Conservation (phyloP, 1,140 invertebrate species). For the Calliphora vicina region DNA sequence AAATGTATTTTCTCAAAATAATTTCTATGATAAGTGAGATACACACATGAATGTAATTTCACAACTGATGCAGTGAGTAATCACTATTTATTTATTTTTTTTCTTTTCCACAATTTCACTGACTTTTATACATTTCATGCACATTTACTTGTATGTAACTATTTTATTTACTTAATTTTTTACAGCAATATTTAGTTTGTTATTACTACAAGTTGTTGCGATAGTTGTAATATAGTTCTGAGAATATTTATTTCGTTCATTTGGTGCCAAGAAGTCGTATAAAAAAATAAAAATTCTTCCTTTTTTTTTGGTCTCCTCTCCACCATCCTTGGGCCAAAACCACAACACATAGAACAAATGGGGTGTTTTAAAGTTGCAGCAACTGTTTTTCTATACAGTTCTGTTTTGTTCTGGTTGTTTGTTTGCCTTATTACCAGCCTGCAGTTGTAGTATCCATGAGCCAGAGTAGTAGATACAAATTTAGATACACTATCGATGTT, state of each 20-base stretch:
- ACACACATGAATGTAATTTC: not conserved
- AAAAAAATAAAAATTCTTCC: constrained; percentile 13
- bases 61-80: not conserved
- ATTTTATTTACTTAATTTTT: not conserved
- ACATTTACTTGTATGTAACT: not conserved
- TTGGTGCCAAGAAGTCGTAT: constrained; percentile 29
- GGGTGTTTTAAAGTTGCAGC: not conserved
- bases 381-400: not conserved
- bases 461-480: not conserved
- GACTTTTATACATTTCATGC: not conserved
- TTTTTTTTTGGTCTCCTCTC: not conserved
- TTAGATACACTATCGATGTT: not conserved
- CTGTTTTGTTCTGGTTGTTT: no score
- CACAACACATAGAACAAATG: not conserved
- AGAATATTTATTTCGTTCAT: not conserved
- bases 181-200: no score
- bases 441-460: not conserved
- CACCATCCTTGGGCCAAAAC: not conserved
- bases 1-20: no score
- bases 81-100: no score
- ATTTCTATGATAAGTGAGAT: not conserved
- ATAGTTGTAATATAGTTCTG: not conserved
- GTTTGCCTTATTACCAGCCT: not conserved
- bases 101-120: not conserved
- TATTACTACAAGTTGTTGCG: not conserved